Evolutionary conservation across 2,113 vertebrate genomes (phyloP).

Genomic region (Cyprinodon tularosa): DNA sequence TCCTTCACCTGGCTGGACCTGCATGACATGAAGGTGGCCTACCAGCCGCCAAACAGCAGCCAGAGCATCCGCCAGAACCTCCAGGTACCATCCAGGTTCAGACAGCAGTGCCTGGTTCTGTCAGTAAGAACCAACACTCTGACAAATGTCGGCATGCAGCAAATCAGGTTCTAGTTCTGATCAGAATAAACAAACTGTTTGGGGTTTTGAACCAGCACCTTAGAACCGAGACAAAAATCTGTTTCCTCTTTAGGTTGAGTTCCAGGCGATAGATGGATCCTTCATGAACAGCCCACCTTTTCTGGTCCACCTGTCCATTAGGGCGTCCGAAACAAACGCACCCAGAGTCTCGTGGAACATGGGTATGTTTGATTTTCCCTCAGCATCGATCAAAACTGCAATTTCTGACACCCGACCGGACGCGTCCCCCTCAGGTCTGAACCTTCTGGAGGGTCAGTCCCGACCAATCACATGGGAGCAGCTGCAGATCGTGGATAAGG

Average conservation of each 20-base stretch:
- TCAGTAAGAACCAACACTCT: too few species aligned
- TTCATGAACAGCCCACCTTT: slow-evolving; percentile 70
- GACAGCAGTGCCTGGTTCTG: background rate
- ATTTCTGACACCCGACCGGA: background rate
- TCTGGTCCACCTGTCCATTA: slow-evolving; percentile 80
- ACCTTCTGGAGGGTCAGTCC: slow-evolving; percentile 76
- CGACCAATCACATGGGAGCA: slow-evolving; percentile 72
- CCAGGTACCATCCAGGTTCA: slow-evolving; percentile 68
- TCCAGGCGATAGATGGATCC: slow-evolving; percentile 80
- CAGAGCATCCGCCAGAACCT: slow-evolving; percentile 75
- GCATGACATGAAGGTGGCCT: slow-evolving; percentile 81
- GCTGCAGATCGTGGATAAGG: slow-evolving; percentile 79
- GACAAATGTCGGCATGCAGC: too few species aligned
- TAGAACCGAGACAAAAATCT: background rate
- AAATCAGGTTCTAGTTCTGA: background rate
- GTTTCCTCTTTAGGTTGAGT: slow-evolving; percentile 72
- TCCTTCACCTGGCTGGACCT: slow-evolving; percentile 81
- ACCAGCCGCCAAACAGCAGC: slow-evolving; percentile 82
- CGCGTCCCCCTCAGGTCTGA: slow-evolving; percentile 58
- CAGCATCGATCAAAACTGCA: rapidly evolving
- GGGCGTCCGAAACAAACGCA: slow-evolving; percentile 72
- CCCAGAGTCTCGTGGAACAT: slow-evolving; percentile 81
- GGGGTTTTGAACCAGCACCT: background rate
- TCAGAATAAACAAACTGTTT: too few species aligned
- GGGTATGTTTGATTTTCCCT: slow-evolving; percentile 32